Evolutionary conservation across 2,113 vertebrate species (phyloP).

Genomic region (Centropristis striata): DNA sequence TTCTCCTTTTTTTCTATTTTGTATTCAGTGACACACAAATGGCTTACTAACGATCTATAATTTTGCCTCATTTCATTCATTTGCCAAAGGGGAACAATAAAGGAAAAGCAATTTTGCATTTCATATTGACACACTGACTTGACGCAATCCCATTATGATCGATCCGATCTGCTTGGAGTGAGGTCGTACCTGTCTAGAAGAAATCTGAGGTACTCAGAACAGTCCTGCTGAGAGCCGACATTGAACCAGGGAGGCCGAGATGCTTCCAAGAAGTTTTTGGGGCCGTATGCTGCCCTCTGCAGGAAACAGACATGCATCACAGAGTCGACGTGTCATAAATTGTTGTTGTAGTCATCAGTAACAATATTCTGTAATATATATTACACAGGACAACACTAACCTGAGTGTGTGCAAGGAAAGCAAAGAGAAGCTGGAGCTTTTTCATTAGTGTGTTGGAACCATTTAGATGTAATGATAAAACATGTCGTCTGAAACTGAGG

Average conservation of each 20-base stretch:
- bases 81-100: neutral
- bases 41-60: neutral
- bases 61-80: neutral
- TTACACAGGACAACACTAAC: constrained; percentile 75
- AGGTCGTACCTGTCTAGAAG: constrained; percentile 93
- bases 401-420: constrained; percentile 98
- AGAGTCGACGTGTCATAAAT: neutral
- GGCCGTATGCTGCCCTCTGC: constrained; percentile 96
- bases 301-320: constrained; percentile 19
- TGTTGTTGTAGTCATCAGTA: neutral
- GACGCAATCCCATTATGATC: neutral
- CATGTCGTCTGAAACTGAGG: constrained; percentile 94
- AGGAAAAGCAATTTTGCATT: neutral
- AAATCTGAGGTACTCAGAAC: constrained; percentile 97
- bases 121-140: neutral
- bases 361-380: neutral
- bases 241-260: constrained; percentile 98
- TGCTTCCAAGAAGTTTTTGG: constrained; percentile 93
- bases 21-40: neutral
- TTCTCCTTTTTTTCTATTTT: neutral
- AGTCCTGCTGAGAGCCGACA: constrained; percentile 95
- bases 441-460: constrained; percentile 94
- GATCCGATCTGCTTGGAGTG: neutral
- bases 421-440: constrained; percentile 97
- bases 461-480: constrained; percentile 93